Evolutionary conservation across 2,113 vertebrate species (phyloP).

Genomic region (Ibidorhyncha struthersii): DNA sequence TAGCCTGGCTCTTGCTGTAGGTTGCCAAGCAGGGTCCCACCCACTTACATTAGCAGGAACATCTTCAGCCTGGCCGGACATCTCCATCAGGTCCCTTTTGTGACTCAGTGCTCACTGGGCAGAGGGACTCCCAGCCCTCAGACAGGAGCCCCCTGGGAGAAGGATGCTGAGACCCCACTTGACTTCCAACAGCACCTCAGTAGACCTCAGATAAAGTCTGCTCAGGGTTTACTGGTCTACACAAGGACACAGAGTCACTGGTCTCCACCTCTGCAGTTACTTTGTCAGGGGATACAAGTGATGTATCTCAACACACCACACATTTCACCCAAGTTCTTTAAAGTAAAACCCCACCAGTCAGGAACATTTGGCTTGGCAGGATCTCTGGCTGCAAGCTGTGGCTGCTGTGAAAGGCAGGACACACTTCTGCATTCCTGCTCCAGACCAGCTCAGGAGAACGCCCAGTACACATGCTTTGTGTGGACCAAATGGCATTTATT

Average conservation of each 20-base stretch:
- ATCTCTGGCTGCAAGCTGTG: not conserved
- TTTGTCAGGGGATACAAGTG: not conserved
- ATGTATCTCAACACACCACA: not conserved
- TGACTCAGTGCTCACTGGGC: not conserved
- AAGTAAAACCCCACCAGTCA: not conserved
- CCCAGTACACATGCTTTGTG: accelerated
- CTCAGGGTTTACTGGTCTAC: not conserved
- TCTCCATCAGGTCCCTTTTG: not conserved
- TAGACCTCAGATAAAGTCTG: not conserved
- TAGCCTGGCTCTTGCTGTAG: not conserved
- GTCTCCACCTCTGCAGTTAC: not conserved
- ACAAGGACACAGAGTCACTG: not conserved
- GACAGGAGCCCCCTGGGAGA: accelerated
- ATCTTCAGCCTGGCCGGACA: not conserved
- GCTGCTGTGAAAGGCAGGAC: not conserved
- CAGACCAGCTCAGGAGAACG: not conserved
- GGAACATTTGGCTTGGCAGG: not conserved
- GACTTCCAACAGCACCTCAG: not conserved
- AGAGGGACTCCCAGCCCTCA: not conserved
- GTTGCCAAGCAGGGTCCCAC: not conserved
- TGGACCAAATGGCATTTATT: not conserved
- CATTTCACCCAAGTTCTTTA: not conserved
- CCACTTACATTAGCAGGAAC: not conserved
- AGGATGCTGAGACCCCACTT: not conserved
- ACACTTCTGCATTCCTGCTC: not conserved